Evolutionary conservation across 2,888 invertebrate species (phyloP), one percentile per base, ranked within the genome.

Genomic region (Gastracanthus pulcherrimus): DNA sequence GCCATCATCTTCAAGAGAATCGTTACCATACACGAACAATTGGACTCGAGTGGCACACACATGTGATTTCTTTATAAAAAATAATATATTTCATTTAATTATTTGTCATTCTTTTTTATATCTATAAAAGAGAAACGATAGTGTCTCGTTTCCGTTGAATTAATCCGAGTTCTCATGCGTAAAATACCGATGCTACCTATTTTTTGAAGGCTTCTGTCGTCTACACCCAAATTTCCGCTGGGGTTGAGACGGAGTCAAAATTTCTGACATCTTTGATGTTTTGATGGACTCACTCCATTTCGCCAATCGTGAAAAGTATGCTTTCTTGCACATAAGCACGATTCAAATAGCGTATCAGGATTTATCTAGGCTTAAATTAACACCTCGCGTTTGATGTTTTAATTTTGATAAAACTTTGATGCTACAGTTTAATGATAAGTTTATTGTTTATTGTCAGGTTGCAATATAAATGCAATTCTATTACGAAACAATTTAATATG

Each of bases 401-500:
- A 3, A 11, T 55, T 55, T 26, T 55, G 23, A 19, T 9, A 26
- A 1, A 55, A 23, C 19, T 51, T n/a, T n/a, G n/a, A n/a, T n/a
- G n/a, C 51, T 51, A 51, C 51, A 16, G 51, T 6, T 51, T 9
- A n/a, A n/a, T n/a, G n/a, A 51, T 51, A 11, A 51, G 19, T 51
- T n/a, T 19, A 51, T 23, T 55, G 26, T 76, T 78, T 78, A 72
- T 79, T 67, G 60, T 67, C 74, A 31, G 34, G 13, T 58, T 60
- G n/a, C 29, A 16, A 36, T 72, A 48, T 79, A 79, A 79, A 74
- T 79, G 72, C 79, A 60, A 66, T 31, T 26, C 13, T 29, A 34
- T 51, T 38, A 34, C 13, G 31, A 60, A 60, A 41, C 58, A 36
- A 55, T 9, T 64, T 23, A 7, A 66, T 6, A 13, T 26, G 26